Evolutionary conservation across 2,113 vertebrate species (phyloP), one percentile per base, ranked within the genome.

Genomic region (Scopus umbretta): DNA sequence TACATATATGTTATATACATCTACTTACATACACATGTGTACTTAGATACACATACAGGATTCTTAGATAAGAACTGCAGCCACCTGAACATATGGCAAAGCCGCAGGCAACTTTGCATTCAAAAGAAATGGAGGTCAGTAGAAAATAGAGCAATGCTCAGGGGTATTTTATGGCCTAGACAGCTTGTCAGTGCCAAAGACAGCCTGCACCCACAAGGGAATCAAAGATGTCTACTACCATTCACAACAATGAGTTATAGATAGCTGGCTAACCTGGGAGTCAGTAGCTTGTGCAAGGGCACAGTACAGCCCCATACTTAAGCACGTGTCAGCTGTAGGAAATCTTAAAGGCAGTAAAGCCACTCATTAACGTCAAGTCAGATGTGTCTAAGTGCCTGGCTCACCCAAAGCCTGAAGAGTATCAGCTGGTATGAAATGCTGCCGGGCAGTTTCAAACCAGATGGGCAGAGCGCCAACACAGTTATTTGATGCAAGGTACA

Each of bases 11-110:
- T 62, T 19, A 45, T 22, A 27, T 8, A 32, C 18, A 38, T 29
- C 36, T 70, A 21, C 27, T 71, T 36, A 47, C 14, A 40, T 3
- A 30, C 23, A 27, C 23, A 26, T 1, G n/a, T n/a, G n/a, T 70
- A 21, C 27, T 71, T 36, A 47, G 12, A 40, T 3, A 30, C 23
- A 27, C 23, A 26, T 1, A 14, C 7, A 34, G 34, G 25, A 80
- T 42, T 58, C 55, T 76, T 47, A 70, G 34, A 16, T 25, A 80
- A 83, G 38, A 78, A 30, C 45, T 49, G 30, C 80, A 76, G 16
- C 58, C 62, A 92, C 78, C 52, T 92, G 70, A 92, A 87, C 86
- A 96, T 91, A 91, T 72, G 88, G 92, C 86, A 86, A 90, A 94
- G 80, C 93, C 12, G 3, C 16, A 5, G 84, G 88, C 78, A 91